Percentiles rank a stretch among this genome's conserved stretches.
Conservation (phyloP, 2,113 vertebrate genomes). For the Ahaetulla prasina region DNA sequence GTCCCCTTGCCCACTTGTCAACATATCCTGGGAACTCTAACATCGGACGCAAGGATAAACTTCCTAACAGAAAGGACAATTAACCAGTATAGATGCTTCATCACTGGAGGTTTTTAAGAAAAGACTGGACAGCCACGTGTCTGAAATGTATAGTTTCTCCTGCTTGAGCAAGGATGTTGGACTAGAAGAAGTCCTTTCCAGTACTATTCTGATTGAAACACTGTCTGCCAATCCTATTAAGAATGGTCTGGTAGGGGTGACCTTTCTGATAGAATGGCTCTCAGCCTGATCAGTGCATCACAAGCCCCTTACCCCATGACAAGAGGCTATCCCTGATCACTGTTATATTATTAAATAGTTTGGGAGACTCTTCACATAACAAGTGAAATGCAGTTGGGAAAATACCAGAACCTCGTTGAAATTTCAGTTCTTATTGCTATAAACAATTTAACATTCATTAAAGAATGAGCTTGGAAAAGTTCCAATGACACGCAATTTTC, state of each 20-base stretch:
- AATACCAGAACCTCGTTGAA: constrained; percentile 45
- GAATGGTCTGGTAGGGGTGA: background rate
- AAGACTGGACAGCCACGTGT: background rate
- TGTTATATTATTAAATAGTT: background rate
- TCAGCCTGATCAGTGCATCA: background rate
- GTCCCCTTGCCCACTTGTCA: background rate
- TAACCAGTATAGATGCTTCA: no score
- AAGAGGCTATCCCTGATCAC: background rate
- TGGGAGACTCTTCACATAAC: constrained; percentile 36
- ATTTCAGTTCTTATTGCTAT: constrained; percentile 57
- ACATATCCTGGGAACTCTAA: background rate
- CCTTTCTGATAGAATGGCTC: background rate
- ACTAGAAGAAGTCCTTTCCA: background rate
- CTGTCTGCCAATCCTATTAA: background rate
- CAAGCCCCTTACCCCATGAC: background rate
- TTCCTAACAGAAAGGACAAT: no score
- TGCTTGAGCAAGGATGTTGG: background rate
- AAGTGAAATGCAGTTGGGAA: constrained; percentile 45
- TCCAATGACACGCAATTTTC: constrained; percentile 62
- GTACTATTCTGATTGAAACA: background rate
- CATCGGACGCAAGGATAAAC: no score
- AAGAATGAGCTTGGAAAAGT: constrained; percentile 54
- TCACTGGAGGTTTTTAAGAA: no score
- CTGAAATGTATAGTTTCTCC: background rate
- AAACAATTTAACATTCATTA: constrained; percentile 64